Conservation (phyloP, 2,113 vertebrate species). For the Cathartes aura region DNA sequence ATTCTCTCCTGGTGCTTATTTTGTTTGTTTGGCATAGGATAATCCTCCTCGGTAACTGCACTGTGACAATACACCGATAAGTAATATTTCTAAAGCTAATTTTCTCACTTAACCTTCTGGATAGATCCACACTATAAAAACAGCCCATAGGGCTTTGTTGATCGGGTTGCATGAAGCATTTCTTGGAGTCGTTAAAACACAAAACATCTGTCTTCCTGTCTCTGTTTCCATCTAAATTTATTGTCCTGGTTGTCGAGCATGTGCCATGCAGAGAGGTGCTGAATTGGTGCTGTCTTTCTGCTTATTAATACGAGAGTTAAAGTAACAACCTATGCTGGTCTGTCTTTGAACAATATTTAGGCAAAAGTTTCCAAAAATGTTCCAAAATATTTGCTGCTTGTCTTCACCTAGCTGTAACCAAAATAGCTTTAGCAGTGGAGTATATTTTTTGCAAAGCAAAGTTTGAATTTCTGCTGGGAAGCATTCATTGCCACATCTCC, state of each 20-base stretch:
- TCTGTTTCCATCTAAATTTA: not conserved
- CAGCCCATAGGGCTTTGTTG: conserved; percentile 22
- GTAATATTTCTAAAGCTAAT: conserved; percentile 63
- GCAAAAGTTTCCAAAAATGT: rapidly evolving
- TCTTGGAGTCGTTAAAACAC: conserved; percentile 6
- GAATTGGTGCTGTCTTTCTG: not conserved
- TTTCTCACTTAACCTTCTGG: conserved; percentile 68
- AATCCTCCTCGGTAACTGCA: conserved; percentile 5
- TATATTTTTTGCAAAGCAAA: not conserved
- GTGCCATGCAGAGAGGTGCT: rapidly evolving
- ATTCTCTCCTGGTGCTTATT: conserved; percentile 11
- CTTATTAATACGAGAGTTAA: not conserved
- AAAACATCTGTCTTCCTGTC: conserved; percentile 11
- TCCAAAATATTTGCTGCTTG: rapidly evolving
- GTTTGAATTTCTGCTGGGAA: not conserved
- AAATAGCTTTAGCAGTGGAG: not conserved
- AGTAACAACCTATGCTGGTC: not conserved
- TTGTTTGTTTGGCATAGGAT: conserved; percentile 22
- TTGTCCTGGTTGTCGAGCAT: not conserved
- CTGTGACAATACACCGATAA: not conserved
- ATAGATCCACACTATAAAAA: conserved; percentile 25
- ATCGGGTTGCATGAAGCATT: conserved; percentile 15
- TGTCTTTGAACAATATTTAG: not conserved
- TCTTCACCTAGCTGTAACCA: not conserved
- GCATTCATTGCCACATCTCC: rapidly evolving